phyloP scores from a whole-genome alignment of 2,797 vertebrate genomes.

The Scolopax bukidnonensis region DNA sequence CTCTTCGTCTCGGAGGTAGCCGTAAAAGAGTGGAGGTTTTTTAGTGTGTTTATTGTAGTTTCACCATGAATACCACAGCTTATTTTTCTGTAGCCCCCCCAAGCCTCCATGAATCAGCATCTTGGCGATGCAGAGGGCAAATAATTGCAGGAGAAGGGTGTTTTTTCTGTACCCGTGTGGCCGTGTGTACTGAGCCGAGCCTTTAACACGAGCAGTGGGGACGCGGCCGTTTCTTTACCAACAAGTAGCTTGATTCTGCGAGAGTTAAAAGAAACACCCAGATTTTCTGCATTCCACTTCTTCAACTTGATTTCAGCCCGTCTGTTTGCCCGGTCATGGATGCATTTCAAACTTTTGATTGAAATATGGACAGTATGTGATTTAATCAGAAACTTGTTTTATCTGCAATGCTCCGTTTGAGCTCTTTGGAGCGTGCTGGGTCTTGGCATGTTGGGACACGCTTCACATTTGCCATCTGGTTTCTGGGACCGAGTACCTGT shows the following conservation, averaged over 20 bases:
- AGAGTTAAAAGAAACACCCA: neutral
- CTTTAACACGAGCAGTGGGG: neutral
- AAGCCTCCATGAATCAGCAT: neutral
- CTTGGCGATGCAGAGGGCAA: neutral
- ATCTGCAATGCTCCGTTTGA: slow-evolving; percentile 25
- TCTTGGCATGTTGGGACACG: neutral
- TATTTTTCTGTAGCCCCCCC: neutral
- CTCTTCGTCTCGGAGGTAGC: neutral
- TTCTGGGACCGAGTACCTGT: neutral
- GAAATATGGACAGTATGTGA: neutral
- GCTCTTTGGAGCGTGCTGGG: neutral
- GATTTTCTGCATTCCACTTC: neutral
- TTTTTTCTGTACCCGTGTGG: neutral
- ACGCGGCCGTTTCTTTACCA: neutral
- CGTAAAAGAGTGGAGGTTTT: neutral
- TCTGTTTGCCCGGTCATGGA: neutral
- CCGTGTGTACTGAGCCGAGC: fast-evolving
- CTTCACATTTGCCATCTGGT: neutral
- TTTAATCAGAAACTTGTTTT: slow-evolving; percentile 14
- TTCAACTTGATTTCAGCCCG: neutral
- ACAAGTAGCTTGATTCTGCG: neutral
- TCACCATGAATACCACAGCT: neutral
- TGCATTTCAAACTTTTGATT: neutral
- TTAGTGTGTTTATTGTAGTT: neutral
- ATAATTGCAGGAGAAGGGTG: neutral